phyloP scores from a whole-genome alignment of 2,113 vertebrate genomes.

The Turnix velox region DNA sequence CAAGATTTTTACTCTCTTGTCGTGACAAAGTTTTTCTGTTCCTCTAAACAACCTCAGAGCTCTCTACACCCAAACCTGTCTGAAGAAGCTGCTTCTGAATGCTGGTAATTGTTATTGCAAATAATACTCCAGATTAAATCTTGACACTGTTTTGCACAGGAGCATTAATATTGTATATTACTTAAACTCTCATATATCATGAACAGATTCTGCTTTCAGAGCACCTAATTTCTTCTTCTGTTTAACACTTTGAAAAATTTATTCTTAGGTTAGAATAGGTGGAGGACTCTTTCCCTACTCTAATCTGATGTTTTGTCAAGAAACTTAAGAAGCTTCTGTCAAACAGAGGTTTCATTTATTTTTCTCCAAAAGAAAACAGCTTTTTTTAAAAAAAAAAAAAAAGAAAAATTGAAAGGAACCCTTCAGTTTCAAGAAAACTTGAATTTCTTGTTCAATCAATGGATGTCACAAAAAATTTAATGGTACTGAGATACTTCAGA shows the following conservation, averaged over 20 bases:
- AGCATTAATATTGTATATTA: slow-evolving; percentile 24
- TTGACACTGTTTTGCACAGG: neutral
- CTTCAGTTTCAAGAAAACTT: neutral
- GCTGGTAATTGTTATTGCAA: neutral
- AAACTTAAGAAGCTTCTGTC: neutral
- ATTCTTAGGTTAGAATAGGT: neutral
- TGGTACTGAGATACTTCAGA: neutral
- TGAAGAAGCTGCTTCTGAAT: neutral
- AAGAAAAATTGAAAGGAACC: neutral
- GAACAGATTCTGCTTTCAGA: neutral
- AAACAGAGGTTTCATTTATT: neutral
- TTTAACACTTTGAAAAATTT: neutral
- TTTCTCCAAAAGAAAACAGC: neutral
- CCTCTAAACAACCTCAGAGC: neutral
- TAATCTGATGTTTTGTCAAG: neutral
- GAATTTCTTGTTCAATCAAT: neutral
- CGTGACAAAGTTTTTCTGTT: neutral
- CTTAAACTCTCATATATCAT: neutral
- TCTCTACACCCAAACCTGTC: neutral
- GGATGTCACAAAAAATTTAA: neutral
- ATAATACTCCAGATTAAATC: neutral
- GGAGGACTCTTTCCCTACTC: neutral
- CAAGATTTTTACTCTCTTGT: neutral
- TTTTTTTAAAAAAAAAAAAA: neutral
- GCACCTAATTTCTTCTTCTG: neutral